Evolutionary conservation across 92 coral and sea anemone genomes (phyloP), one percentile per base, ranked within the genome.

Genomic region (Phenganax subtilis): DNA sequence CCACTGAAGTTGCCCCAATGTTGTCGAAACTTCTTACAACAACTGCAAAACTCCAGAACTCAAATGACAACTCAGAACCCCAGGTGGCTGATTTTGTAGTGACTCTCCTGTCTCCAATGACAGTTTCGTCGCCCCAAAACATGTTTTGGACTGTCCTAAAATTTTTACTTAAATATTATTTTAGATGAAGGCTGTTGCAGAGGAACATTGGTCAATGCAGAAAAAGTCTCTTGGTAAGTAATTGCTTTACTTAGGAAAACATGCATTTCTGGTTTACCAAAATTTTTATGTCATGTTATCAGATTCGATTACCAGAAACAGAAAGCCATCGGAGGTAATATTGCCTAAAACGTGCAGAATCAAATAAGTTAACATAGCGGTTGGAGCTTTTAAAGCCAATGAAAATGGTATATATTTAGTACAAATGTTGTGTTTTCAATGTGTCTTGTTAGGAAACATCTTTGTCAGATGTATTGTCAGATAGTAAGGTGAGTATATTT

Each of bases 21-120:
- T 86, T 92, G 37, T 92, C 97, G 53, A 92, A 92, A 81, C 88
- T 92, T 52, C 92, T 92, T 73, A 84, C 93, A 16, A 75, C 96
- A 72, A 83, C 75, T 10, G 76, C 90, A 53, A 68, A 87, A 54
- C 71, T 81, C 16, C 44, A 31, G 10, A 55, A 57, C 64, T 47
- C 77, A 44, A 76, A 17, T 51, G 69, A 54, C 17, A 81, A 57
- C 5, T 2, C 47, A 37, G 47, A 37, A 66, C 52, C 53, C 30
- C 74, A 47, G 77, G 68, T 55, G 53, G 25, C 54, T 7, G 65
- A 16, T 57, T 17, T 25, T 65, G 14, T 63, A 0, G 17, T 80
- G 67, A 25, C 52, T 53, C 47, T 77, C n/a, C 72, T 78, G 8
- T 29, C 6, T 8, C 10, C 12, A 76, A 20, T 55, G 25, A 56